These are phyloP conservation scores for Thaumatotibia leucotreta DNA, from an alignment of 1,140 invertebrate species.

Conservation along the genomic window DNA sequence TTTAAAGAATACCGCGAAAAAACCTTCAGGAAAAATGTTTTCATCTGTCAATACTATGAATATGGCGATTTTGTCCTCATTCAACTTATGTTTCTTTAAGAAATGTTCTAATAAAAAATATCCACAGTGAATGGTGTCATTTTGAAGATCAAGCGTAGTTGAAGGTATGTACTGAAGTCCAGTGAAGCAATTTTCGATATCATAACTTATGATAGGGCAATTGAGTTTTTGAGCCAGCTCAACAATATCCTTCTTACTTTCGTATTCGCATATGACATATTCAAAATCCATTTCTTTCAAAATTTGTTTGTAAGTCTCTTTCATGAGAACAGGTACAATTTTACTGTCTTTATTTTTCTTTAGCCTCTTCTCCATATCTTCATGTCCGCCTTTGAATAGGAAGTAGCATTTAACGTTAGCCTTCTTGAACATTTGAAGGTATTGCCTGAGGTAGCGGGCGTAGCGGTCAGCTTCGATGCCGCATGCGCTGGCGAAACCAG, in stretches of 20 bases:
- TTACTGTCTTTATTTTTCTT: not conserved
- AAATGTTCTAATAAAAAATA: slow-evolving; percentile 27
- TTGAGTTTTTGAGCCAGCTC: slow-evolving; percentile 31
- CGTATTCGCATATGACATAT: slow-evolving; percentile 26
- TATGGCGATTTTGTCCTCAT: slow-evolving; percentile 28
- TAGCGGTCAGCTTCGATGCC: slow-evolving; percentile 36
- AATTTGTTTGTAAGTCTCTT: slow-evolving; percentile 30
- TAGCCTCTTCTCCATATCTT: slow-evolving; percentile 14
- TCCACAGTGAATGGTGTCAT: slow-evolving; percentile 23
- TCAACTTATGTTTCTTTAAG: slow-evolving; percentile 27
- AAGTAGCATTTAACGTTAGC: slow-evolving; percentile 43
- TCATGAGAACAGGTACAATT: slow-evolving; percentile 24
- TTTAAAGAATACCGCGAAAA: slow-evolving; percentile 23
- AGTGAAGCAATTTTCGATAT: slow-evolving; percentile 34
- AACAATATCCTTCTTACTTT: slow-evolving; percentile 32
- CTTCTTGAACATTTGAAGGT: slow-evolving; percentile 30
- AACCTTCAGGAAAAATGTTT: slow-evolving; percentile 26
- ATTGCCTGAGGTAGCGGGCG: slow-evolving; percentile 27
- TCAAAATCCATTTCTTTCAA: slow-evolving; percentile 40
- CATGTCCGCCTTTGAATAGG: slow-evolving; percentile 41
- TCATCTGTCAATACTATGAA: slow-evolving; percentile 31
- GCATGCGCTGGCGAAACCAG: slow-evolving; percentile 17
- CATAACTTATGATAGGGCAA: slow-evolving; percentile 37
- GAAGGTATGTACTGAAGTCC: slow-evolving; percentile 29
- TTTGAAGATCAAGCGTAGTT: not conserved